phyloP scores from a whole-genome alignment of 2,888 invertebrate species.

The Mystacides longicornis region DNA sequence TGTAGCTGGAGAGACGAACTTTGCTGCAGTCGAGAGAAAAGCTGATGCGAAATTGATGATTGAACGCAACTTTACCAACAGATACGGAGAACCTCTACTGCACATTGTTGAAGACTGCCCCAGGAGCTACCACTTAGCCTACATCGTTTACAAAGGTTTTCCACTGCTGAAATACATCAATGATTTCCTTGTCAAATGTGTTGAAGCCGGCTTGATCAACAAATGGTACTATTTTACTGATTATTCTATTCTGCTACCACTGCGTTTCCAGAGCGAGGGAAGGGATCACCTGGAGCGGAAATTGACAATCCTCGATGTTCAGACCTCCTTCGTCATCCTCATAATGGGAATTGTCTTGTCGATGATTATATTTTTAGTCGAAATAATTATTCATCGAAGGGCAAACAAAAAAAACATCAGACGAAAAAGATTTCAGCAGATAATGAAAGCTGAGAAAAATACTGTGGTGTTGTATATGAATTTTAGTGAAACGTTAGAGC shows the following conservation, averaged over 20 bases:
- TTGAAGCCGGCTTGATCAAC: conserved; percentile 36
- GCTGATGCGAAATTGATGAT: conserved; percentile 28
- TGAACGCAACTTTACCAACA: conserved; percentile 29
- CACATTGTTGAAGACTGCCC: conserved; percentile 40
- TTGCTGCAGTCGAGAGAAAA: conserved; percentile 19
- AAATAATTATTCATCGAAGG: conserved; percentile 4
- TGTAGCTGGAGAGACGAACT: conserved; percentile 17
- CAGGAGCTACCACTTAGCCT: conserved; percentile 35
- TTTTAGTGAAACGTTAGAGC: neutral
- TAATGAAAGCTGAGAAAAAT: neutral
- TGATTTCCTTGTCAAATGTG: conserved; percentile 31
- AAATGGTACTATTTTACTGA: conserved; percentile 37
- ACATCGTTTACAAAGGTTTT: conserved; percentile 36
- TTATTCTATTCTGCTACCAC: conserved; percentile 19
- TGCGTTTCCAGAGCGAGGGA: conserved; percentile 2
- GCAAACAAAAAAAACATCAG: neutral
- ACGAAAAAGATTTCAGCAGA: neutral
- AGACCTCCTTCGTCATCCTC: conserved; percentile 7
- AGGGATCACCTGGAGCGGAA: neutral
- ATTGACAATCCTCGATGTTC: conserved; percentile 10
- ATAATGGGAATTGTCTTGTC: neutral
- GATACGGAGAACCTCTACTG: conserved; percentile 30
- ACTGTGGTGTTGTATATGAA: neutral
- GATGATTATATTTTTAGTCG: conserved; percentile 5
- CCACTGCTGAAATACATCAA: conserved; percentile 35